Percentiles rank a stretch among this genome's conserved stretches.
Evolutionary conservation across 2,113 vertebrate genomes (phyloP).

Genomic region (Pelmatolapia mariae): DNA sequence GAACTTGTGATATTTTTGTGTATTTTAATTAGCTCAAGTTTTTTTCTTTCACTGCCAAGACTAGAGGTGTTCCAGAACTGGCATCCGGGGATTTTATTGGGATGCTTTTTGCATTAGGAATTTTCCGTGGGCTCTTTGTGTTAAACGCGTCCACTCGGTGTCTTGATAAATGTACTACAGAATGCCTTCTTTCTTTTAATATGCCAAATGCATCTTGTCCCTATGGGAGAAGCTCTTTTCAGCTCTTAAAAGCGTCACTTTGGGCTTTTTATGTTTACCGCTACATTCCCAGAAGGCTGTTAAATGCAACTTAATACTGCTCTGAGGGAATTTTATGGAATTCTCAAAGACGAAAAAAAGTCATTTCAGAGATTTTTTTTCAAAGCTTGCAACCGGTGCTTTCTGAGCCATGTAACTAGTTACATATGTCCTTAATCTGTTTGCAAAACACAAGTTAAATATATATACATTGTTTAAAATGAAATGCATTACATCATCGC

Average conservation of each 20-base stretch:
- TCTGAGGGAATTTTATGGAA: not conserved
- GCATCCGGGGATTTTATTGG: fast-evolving
- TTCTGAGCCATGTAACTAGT: not conserved
- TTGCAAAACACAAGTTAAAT: not conserved
- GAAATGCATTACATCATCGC: not conserved
- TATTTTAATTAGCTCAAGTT: not conserved
- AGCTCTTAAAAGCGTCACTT: not conserved
- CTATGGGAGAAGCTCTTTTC: not conserved
- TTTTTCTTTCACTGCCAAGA: not conserved
- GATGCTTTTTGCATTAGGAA: not conserved
- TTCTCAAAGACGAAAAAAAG: not conserved
- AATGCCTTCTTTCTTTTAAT: not conserved
- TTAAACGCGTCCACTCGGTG: fast-evolving
- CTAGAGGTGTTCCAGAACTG: not conserved
- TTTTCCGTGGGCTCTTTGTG: not conserved
- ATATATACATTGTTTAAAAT: not conserved
- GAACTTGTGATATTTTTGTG: not conserved
- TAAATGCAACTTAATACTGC: not conserved
- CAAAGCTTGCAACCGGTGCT: not conserved
- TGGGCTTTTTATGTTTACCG: not conserved
- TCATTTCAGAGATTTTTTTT: not conserved
- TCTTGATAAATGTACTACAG: not conserved
- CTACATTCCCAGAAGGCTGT: not conserved
- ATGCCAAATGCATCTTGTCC: not conserved
- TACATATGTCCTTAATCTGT: not conserved